Evolutionary conservation across 2,888 invertebrate genomes (phyloP).

Genomic region (Dimorphilus gyrociliatus): DNA sequence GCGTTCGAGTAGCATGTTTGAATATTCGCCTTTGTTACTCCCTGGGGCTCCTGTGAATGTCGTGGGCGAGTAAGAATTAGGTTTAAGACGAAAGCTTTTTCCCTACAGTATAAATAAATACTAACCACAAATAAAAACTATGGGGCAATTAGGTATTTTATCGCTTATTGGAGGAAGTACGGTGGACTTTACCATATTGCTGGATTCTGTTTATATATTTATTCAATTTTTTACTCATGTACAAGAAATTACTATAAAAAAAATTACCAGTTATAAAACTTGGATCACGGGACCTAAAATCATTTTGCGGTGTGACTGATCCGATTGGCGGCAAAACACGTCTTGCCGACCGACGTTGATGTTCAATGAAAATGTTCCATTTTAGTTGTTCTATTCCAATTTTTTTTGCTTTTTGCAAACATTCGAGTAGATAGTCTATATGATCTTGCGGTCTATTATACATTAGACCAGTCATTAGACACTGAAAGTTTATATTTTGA

Average conservation of each 20-base stretch:
- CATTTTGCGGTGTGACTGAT: conserved; percentile 10
- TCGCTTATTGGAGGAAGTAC: too few species aligned
- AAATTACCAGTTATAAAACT: conserved; percentile 5
- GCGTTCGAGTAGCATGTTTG: conserved; percentile 59
- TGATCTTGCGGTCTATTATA: conserved; percentile 40
- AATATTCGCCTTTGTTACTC: conserved; percentile 81
- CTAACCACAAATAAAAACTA: too few species aligned
- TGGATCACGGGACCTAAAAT: conserved; percentile 2
- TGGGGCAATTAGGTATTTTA: too few species aligned
- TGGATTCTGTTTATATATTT: too few species aligned
- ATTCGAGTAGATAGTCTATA: conserved; percentile 28
- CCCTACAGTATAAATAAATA: too few species aligned
- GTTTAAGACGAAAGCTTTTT: too few species aligned
- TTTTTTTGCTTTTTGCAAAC: conserved; percentile 25
- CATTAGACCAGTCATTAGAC: conserved; percentile 42
- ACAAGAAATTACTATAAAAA: too few species aligned
- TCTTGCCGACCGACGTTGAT: conserved; percentile 24
- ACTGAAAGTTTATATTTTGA: conserved; percentile 21
- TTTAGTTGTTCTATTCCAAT: conserved; percentile 22
- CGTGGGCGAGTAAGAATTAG: too few species aligned
- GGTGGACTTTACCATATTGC: too few species aligned
- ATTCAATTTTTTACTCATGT: too few species aligned
- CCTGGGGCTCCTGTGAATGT: conserved; percentile 56
- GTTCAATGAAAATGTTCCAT: conserved; percentile 34
- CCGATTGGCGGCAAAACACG: conserved; percentile 26